Base-by-base conservation (phyloP, 2,113 vertebrate species). In the Pipra filicauda region DNA sequence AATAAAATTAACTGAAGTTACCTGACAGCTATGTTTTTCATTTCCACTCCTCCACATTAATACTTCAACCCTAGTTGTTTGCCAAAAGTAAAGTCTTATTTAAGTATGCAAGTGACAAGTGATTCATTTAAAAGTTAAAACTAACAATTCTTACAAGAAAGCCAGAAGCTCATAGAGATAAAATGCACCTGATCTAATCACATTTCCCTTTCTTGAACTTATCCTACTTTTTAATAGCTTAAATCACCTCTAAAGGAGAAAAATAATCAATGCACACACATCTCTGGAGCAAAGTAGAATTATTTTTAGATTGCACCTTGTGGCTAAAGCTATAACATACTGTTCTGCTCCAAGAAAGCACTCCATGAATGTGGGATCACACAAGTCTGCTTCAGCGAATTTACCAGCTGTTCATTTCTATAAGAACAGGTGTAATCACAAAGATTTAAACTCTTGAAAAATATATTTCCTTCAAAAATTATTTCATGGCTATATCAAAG, bases 241-340 rank as follows among this genome's bases (percentile, higher is more conserved):
- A 83, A 94, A 77, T 85, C 81, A 92, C 78, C 86, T 95, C 86
- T 77, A 61, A 94, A 93, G 94, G 83, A 88, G 92, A 95, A 95
- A 94, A 96, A 81, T 35, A 94, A 96, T 96, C 92, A 92, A 96
- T 93, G 37, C 70, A 78, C 52, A 57, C 26, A 39, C 1, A 4
- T 82, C 79, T 77, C 58, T 66, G 41, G 72, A 71, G 64, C 51
- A 86, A 96, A 95, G 75, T 41, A 84, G 90, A 71, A 91, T 89
- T 96, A 93, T 97, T 97, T 95, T 96, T 95, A 95, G 76, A 57
- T 49, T 78, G 73, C 23, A 65, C 48, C 94, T 94, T 78, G 88
- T 33, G 73, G 92, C 83, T 84, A 62, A 80, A 93, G 57, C 52
- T 66, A 7, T 96, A 79, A 91, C 28, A 22, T 48, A 57, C 48